phyloP scores from a whole-genome alignment of 2,113 vertebrate genomes.

The Chlorodrepanis virens region DNA sequence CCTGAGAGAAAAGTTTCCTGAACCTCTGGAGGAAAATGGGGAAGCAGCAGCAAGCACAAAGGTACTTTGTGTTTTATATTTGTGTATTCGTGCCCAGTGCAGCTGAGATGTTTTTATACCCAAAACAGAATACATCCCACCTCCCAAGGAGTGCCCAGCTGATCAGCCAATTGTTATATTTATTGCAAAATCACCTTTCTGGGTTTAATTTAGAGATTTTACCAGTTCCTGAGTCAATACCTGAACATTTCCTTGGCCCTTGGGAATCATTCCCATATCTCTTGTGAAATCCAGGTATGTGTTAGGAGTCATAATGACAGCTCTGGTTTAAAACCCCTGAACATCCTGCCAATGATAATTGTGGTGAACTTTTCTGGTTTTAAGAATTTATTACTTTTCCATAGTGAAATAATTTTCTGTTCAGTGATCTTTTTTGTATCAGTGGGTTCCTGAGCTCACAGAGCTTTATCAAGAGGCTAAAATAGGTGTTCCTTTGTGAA shows the following conservation, averaged over 20 bases:
- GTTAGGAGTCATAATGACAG: neutral
- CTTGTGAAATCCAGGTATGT: neutral
- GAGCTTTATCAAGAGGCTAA: neutral
- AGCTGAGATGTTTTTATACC: neutral
- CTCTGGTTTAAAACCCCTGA: neutral
- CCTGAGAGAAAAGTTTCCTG: neutral
- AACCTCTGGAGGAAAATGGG: neutral
- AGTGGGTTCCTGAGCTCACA: neutral
- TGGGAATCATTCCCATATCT: neutral
- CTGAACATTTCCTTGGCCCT: neutral
- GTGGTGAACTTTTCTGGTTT: neutral
- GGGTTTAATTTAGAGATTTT: neutral
- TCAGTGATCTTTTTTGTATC: neutral
- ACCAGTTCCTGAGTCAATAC: neutral
- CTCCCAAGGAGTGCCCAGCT: neutral
- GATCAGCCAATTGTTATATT: neutral
- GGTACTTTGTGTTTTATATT: neutral
- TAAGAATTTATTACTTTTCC: neutral
- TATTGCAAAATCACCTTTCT: neutral
- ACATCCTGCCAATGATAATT: neutral
- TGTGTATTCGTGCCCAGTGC: neutral
- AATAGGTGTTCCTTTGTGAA: neutral
- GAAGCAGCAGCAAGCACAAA: neutral
- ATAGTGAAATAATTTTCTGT: neutral
- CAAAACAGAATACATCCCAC: fast-evolving